A percentile compares a stretch with the other conserved stretches of the same genome.
Evolutionary conservation across 2,113 vertebrate genomes (phyloP).

Genomic region (Uria lomvia): DNA sequence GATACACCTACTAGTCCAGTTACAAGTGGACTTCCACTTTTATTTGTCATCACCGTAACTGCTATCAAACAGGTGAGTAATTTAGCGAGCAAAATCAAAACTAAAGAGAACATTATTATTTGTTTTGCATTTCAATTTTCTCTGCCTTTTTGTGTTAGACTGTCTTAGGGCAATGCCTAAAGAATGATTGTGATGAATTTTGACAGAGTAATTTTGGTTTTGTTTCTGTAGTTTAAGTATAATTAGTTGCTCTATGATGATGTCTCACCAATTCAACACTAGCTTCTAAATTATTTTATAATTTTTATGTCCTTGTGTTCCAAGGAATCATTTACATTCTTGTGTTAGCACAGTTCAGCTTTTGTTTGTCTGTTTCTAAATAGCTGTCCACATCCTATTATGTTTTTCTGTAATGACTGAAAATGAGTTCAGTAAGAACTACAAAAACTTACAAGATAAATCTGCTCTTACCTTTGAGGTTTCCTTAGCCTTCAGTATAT

Average conservation of each 20-base stretch:
- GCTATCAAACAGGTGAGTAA: conserved; percentile 93
- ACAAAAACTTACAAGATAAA: not conserved
- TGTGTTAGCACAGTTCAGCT: not conserved
- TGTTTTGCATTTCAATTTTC: not conserved
- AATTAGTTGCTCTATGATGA: not conserved
- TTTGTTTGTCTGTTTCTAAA: not conserved
- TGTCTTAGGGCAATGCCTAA: not conserved
- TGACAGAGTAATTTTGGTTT: not conserved
- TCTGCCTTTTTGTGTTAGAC: not conserved
- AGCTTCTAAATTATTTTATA: not conserved
- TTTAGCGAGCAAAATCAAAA: not conserved
- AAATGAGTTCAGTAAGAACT: not conserved
- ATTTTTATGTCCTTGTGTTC: not conserved
- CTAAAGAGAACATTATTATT: not conserved
- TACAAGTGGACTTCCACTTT: conserved; percentile 94
- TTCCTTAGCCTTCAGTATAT: not conserved
- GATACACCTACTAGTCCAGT: conserved; percentile 97
- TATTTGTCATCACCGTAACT: conserved; percentile 97
- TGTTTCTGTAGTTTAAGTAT: not conserved
- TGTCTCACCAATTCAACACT: not conserved
- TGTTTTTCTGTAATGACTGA: not conserved
- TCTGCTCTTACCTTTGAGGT: not conserved
- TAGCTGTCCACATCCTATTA: not conserved
- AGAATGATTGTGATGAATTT: not conserved
- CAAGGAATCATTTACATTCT: not conserved